Evolutionary conservation across 2,797 vertebrate genomes (phyloP), one percentile per base, ranked within the genome.

Genomic region (Nyctalus aviator): DNA sequence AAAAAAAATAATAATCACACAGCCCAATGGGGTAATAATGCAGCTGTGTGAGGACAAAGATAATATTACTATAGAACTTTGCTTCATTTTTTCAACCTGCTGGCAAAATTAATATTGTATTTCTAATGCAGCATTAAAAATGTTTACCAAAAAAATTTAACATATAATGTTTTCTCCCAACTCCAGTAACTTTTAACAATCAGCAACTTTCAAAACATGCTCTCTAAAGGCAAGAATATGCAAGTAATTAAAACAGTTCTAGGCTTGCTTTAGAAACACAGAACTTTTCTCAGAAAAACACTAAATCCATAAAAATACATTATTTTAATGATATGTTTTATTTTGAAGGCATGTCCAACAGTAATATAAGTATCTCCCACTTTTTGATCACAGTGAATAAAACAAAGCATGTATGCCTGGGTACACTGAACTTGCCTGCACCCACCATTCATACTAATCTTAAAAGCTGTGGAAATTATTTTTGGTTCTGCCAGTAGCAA

Each of bases 71-170:
- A 78, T 71, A 53, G 15, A 96, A 88, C 79, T 62, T 48, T 27
- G 18, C 4, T 59, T 90, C 64, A 2, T 76, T 55, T 85, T 84
- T 48, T 21, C 68, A 48, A 89, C n/a, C 73, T 81, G 78, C 27
- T 91, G 35, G 25, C 6, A 94, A 95, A 96, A 93, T 76, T 84
- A 85, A 14, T 64, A 87, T 69, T 90, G 93, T 82, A 92, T 53
- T 68, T 82, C 41, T 81, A 79, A 69, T 53, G 13, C 14, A 84
- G 11, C n/a, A 88, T 62, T 84, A 93, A 91, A 96, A 93, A 84
- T 4, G 55, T 92, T 64, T 72, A 72, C 30, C 27, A 30, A 84
- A 90, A 71, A 73, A 73, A 12, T 37, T 46, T 32, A 92, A 92
- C 17, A 35, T 0, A 71, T 4, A 83, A 5, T 91, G 71, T 82